Conservation (phyloP, 2,888 invertebrate species). For the Pachycephus smyrnensis region DNA sequence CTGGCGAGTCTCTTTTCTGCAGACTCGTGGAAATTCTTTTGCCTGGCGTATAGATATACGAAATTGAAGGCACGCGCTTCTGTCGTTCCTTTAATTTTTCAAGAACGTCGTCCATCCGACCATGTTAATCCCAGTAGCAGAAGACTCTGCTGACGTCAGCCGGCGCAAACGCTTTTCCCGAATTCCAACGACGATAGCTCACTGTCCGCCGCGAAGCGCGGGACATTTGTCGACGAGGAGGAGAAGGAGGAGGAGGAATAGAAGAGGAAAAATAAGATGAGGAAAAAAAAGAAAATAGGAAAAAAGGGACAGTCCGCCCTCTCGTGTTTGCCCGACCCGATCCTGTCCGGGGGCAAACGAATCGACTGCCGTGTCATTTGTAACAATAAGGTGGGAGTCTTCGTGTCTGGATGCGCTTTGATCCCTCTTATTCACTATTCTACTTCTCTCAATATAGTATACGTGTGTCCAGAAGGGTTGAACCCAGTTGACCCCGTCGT, state of each 20-base stretch:
- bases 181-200: conserved; percentile 51
- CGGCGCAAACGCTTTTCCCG: conserved; percentile 16
- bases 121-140: background rate
- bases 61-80: background rate
- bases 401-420: conserved; percentile 9
- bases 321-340: conserved; percentile 42
- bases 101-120: background rate
- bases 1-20: background rate
- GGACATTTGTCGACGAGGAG: conserved; percentile 40
- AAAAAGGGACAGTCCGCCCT: conserved; percentile 25
- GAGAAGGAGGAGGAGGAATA: conserved; percentile 17
- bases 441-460: background rate
- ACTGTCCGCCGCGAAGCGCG: conserved; percentile 44
- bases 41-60: background rate
- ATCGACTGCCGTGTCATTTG: conserved; percentile 52
- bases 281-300: conserved; percentile 7
- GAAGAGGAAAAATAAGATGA: conserved; percentile 17
- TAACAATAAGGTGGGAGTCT: conserved; percentile 43
- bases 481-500: background rate
- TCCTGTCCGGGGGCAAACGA: conserved; percentile 24
- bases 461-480: background rate
- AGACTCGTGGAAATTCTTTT: background rate
- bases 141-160: conserved; percentile 2
- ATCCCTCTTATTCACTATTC: background rate
- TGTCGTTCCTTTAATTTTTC: conserved; percentile 26